Base-by-base conservation (phyloP, 2,113 vertebrate genomes). In the Plectropomus leopardus region DNA sequence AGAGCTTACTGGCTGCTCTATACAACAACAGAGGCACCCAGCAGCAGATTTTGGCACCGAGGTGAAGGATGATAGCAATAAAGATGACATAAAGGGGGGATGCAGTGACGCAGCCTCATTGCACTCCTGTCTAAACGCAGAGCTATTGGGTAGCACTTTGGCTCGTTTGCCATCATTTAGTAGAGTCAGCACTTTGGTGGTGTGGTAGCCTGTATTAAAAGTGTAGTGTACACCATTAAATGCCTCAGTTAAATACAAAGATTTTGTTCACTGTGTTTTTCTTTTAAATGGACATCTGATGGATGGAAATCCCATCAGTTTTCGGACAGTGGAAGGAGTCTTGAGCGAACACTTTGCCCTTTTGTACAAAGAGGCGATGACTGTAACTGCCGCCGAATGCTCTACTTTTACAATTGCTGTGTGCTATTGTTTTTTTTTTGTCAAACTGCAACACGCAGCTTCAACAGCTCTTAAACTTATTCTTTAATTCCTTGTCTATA, bases 91-190 rank as follows among this genome's bases (percentile, higher is more conserved):
- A 65, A 32, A 54, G 72, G 61, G 23, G 54, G 30, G 60, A 24
- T 32, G 23, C 53, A 67, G 45, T 76, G 72, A 76, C 23, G 9
- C 51, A 48, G 65, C 65, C 59, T 50, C 19, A 45, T 64, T 74
- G 74, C 34, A 71, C 15, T 57, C 3, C 44, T 14, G 21, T 65
- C 30, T 55, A 48, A 34, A 54, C 21, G 50, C 24, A n/a, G 47
- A 72, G 61, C n/a, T 44, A 26, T 7, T 48, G 19, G 1, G 1
- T n/a, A 40, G 57, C 65, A 50, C 50, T 71, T 42, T 28, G 23
- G 51, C 34, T 57, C 23, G n/a, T 7, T 32, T 44, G 48, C 24
- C 23, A 32, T 64, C 50, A 70, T 54, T 70, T 42, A 70, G 64
- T 50, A 63, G 28, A 7, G 4, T 55, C 65, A 50, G 28, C 60